These are phyloP conservation scores for Laticauda colubrina DNA, from an alignment of 2,113 vertebrate genomes.

Conservation along the genomic window DNA sequence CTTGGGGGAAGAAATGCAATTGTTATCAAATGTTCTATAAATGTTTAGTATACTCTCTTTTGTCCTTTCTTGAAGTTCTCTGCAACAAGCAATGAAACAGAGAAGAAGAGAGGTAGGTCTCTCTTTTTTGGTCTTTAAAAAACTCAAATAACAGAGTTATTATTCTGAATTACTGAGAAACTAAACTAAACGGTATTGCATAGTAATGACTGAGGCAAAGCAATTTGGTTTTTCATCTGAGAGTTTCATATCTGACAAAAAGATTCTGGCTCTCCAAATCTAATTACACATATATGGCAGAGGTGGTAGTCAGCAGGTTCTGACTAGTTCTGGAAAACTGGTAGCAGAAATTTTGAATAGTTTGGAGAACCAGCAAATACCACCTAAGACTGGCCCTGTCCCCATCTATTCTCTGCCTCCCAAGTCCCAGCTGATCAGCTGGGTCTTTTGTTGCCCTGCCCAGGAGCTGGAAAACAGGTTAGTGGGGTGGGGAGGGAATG, in stretches of 20 bases:
- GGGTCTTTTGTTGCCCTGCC: too few species aligned
- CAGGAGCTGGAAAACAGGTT: too few species aligned
- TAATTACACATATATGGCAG: background rate
- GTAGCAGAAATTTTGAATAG: too few species aligned
- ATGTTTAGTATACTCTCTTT: conserved; percentile 42
- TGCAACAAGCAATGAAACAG: background rate
- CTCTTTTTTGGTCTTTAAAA: background rate
- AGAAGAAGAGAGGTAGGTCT: background rate
- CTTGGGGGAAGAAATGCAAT: conserved; percentile 34
- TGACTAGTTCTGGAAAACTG: too few species aligned
- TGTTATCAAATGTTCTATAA: conserved; percentile 30
- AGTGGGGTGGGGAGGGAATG: too few species aligned
- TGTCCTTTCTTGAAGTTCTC: conserved; percentile 48
- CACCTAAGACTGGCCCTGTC: too few species aligned
- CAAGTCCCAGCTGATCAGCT: too few species aligned
- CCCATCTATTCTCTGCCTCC: too few species aligned
- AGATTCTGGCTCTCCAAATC: background rate
- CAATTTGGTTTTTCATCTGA: background rate
- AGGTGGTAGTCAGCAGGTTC: too few species aligned
- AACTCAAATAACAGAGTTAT: background rate
- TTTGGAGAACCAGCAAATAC: too few species aligned
- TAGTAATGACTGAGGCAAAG: background rate
- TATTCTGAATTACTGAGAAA: background rate
- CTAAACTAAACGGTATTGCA: background rate
- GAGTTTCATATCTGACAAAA: background rate